Evolutionary conservation across 2,113 vertebrate genomes (phyloP).

Genomic region (Semnornis frantzii): DNA sequence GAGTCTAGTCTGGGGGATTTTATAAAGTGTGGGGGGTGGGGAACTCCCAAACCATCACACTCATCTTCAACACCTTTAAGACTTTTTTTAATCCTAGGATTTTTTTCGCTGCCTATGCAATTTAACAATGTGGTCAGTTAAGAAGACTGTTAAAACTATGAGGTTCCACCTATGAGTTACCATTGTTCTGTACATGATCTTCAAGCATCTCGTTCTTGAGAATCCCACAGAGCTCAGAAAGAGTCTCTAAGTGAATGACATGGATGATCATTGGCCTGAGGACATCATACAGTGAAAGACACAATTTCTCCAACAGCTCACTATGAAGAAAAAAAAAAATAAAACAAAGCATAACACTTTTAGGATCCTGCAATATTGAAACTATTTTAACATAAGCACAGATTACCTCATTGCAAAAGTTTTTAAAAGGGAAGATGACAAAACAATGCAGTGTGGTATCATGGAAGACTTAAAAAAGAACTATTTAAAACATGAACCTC

Average conservation of each 20-base stretch:
- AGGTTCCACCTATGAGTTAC: constrained; percentile 68
- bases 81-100: neutral
- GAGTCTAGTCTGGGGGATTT: too few species aligned
- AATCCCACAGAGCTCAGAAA: constrained; percentile 97
- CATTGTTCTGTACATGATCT: constrained; percentile 95
- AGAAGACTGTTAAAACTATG: neutral
- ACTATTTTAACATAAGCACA: too few species aligned
- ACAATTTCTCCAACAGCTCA: constrained; percentile 93
- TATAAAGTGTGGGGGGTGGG: too few species aligned
- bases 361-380: neutral
- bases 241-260: constrained; percentile 94
- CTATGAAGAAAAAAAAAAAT: constrained; percentile 70
- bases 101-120: neutral
- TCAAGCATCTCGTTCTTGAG: constrained; percentile 99
- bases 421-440: too few species aligned
- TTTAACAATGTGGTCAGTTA: neutral
- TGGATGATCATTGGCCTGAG: constrained; percentile 97
- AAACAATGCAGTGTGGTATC: too few species aligned
- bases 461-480: too few species aligned
- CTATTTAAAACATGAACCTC: too few species aligned
- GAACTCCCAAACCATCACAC: too few species aligned
- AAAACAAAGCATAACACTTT: constrained; percentile 4
- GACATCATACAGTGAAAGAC: constrained; percentile 93
- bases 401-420: too few species aligned
- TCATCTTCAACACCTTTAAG: neutral